phyloP scores from a whole-genome alignment of 1,140 invertebrate species.

The Bombus polaris region DNA sequence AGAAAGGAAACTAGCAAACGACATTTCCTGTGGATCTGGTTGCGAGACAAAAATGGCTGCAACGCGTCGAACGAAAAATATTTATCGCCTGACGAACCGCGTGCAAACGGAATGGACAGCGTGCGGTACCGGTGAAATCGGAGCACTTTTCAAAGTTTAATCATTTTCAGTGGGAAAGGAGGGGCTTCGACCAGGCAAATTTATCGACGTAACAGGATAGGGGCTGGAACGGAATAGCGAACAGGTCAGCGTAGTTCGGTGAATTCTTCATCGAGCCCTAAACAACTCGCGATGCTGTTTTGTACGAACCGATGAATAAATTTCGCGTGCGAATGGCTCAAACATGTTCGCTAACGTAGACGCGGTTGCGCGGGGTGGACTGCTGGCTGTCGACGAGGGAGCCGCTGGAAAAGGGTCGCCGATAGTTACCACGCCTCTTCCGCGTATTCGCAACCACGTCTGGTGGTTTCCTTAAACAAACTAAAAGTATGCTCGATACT shows the following conservation, averaged over 20 bases:
- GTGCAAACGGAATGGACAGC: background rate
- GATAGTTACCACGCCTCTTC: slow-evolving; percentile 71
- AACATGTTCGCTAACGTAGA: slow-evolving; percentile 38
- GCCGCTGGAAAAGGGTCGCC: slow-evolving; percentile 27
- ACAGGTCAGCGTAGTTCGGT: slow-evolving; percentile 41
- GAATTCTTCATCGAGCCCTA: slow-evolving; percentile 55
- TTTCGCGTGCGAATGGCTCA: slow-evolving; percentile 65
- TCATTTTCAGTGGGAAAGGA: slow-evolving; percentile 26
- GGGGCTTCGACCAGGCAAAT: slow-evolving; percentile 5
- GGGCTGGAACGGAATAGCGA: slow-evolving; percentile 23
- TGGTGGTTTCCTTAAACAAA: slow-evolving; percentile 72
- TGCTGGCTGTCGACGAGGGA: slow-evolving; percentile 25
- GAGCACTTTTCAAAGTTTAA: slow-evolving; percentile 43
- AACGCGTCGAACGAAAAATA: slow-evolving; percentile 10
- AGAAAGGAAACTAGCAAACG: no score
- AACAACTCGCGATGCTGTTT: slow-evolving; percentile 40
- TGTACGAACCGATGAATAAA: slow-evolving; percentile 68
- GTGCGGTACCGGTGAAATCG: background rate
- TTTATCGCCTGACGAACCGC: background rate
- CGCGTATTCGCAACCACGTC: slow-evolving; percentile 69
- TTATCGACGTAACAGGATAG: slow-evolving; percentile 50
- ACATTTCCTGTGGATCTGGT: background rate
- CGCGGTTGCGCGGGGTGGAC: slow-evolving; percentile 16
- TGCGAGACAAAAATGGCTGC: background rate
- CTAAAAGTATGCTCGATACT: slow-evolving; percentile 63